Percentiles rank a stretch among this genome's conserved stretches.
phyloP scores from a whole-genome alignment of 2,888 invertebrate genomes.

The Xestia c-nigrum region DNA sequence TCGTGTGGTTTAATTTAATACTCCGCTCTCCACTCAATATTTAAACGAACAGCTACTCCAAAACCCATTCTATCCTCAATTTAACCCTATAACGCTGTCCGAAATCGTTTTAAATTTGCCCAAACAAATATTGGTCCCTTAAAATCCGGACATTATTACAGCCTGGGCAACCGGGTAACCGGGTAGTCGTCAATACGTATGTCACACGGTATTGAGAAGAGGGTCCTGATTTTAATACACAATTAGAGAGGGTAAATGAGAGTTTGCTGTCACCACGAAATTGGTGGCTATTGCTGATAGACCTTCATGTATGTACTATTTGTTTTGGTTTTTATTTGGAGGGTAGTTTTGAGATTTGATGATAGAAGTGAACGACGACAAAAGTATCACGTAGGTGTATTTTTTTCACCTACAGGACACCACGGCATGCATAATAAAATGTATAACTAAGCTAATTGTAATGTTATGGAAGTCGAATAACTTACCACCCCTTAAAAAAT shows the following conservation, averaged over 20 bases:
- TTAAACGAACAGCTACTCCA: conserved; percentile 22
- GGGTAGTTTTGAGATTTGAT: conserved; percentile 18
- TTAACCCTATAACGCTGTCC: conserved; percentile 38
- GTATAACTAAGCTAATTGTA: too few relatives aligned
- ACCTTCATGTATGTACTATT: conserved; percentile 25
- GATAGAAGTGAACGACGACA: conserved; percentile 4
- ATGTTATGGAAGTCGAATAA: too few relatives aligned
- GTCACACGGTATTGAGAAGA: conserved; percentile 50
- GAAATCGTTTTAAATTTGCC: conserved; percentile 53
- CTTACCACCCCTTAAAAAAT: too few relatives aligned
- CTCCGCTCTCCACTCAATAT: conserved; percentile 32
- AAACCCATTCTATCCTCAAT: conserved; percentile 35
- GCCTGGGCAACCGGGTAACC: conserved; percentile 28
- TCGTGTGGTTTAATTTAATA: conserved; percentile 25
- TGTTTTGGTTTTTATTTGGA: too few relatives aligned
- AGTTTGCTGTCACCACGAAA: conserved; percentile 51
- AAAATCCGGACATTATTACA: conserved; percentile 52
- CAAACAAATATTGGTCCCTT: conserved; percentile 53
- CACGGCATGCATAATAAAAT: too few relatives aligned
- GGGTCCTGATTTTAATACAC: conserved; percentile 62
- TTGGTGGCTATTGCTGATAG: conserved; percentile 35
- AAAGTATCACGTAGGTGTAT: too few relatives aligned
- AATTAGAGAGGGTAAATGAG: conserved; percentile 64
- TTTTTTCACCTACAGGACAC: too few relatives aligned
- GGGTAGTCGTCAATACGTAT: conserved; percentile 53